Evolutionary conservation across 1,140 invertebrate genomes (phyloP), one percentile per base, ranked within the genome.

Genomic region (Euura saliciscinereae): DNA sequence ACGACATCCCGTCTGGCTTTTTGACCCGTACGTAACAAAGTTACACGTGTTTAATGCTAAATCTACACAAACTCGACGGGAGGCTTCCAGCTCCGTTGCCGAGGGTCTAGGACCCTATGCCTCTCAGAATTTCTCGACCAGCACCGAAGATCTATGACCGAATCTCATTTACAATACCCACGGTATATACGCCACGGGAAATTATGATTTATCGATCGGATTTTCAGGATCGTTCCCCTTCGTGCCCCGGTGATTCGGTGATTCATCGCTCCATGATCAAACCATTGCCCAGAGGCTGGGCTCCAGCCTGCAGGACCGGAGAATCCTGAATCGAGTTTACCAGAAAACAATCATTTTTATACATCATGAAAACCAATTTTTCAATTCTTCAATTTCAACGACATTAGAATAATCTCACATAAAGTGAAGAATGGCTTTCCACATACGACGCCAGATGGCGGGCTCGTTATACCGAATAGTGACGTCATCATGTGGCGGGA

Each of bases 131-230:
- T n/a, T 59, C 51, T 59, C 13, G 4, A 59, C 51, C 51, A 59
- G 3, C 51, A 4, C 51, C 8, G 28, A 59, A 59, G 51, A 59
- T 59, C 51, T 59, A 59, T 59, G 51, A 59, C 51, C 51, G 51
- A 59, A 59, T 59, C 51, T 59, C 51, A 59, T 59, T 59, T 59
- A 59, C 51, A 59, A 59, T 59, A n/a, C 51, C 51, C 51, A 59
- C 51, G 51, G 13, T 59, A 28, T 28, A 28, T 28, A 59, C 51
- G 8, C 51, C 51, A n/a, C 8, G 51, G 51, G 51, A 59, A 59
- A 59, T 59, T 8, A 59, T 59, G 51, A 59, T 59, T 59, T 59
- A 59, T 59, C 51, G 51, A 59, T 59, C 51, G 51, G 51, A 59
- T 59, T n/a, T n/a, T 59, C 51, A 28, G 28, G 28, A 28, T 28